These are phyloP conservation scores for Melikaiella ostensackeni DNA, from an alignment of 2,888 invertebrate genomes.

Conservation along the genomic window DNA sequence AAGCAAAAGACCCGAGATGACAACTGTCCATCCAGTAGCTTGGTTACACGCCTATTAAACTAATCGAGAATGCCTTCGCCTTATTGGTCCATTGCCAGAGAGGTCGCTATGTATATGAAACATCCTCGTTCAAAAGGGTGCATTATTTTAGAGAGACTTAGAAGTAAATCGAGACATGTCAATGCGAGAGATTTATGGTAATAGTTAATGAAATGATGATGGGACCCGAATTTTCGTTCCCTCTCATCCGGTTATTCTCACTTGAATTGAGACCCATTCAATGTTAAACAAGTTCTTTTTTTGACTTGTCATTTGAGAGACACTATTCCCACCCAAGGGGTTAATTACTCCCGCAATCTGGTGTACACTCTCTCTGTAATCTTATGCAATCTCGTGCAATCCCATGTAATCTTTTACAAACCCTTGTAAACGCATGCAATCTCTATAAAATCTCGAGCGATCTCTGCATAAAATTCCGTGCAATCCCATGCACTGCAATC, in stretches of 20 bases:
- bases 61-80: conserved; percentile 54
- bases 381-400: no score
- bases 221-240: conserved; percentile 11
- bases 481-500: no score
- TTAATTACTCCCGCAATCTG: no score
- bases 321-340: no score
- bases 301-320: no score
- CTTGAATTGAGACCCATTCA: conserved; percentile 14
- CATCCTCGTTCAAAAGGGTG: conserved; percentile 51
- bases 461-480: no score
- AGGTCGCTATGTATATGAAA: conserved; percentile 50
- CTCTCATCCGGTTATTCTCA: conserved; percentile 35
- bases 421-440: no score
- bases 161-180: conserved; percentile 52
- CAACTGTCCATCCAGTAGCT: conserved; percentile 47
- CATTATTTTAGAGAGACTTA: conserved; percentile 46
- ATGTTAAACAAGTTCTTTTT: no score
- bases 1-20: conserved; percentile 12
- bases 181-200: conserved; percentile 57
- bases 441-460: no score
- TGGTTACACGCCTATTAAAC: conserved; percentile 62
- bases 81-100: conserved; percentile 43
- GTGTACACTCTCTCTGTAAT: no score
- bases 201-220: conserved; percentile 56
- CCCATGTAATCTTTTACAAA: no score